Base-by-base conservation (phyloP, 2,888 invertebrate genomes). In the Erpobdella octoculata region DNA sequence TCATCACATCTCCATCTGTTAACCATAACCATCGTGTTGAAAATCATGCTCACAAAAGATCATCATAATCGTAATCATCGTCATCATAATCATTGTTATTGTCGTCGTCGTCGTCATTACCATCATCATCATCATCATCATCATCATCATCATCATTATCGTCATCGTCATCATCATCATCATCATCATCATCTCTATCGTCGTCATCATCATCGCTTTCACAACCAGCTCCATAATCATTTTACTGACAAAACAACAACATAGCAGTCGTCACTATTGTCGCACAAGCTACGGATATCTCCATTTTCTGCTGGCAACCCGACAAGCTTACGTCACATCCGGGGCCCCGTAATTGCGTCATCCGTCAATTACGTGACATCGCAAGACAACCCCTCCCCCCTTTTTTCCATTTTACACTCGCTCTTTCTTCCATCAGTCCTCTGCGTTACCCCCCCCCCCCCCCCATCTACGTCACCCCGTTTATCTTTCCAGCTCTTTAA, bases 1-100 rank as follows among this genome's bases (percentile, higher is more conserved):
- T 69, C 61, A 69, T 62, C 61, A 69, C n/a, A 62, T 62, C 61
- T 59, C 41, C 58, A 67, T 68, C 67, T 58, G n/a, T n/a, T 68
- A 35, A 53, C 59, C 58, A 68, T 59, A 35, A 67, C 59, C 68
- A 61, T 59, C 68, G 33, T 36, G 21, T 41, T 61, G n/a, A 28
- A 62, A 28, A 62, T 61, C 59, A 31, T 41, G 9, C 9, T 41
- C 41, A 12, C 18, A 12, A 41, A 41, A 18, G 9, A 41, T 41
- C 41, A 41, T 46, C 46, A 3, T 46, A 18, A 5, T 46, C 46
- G 21, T 46, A 18, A 5, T 46, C 46, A 5, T 46, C 46, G 5
- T 68, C 25, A 21, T 70, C 59, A 70, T 70, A 35, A 59, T 70
- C 37, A 70, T 70, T 36, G 12, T 37, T 1, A 69, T 69, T 21